Evolutionary conservation across 2,113 vertebrate genomes (phyloP), one percentile per base, ranked within the genome.

Genomic region (Zapus hudsonius): DNA sequence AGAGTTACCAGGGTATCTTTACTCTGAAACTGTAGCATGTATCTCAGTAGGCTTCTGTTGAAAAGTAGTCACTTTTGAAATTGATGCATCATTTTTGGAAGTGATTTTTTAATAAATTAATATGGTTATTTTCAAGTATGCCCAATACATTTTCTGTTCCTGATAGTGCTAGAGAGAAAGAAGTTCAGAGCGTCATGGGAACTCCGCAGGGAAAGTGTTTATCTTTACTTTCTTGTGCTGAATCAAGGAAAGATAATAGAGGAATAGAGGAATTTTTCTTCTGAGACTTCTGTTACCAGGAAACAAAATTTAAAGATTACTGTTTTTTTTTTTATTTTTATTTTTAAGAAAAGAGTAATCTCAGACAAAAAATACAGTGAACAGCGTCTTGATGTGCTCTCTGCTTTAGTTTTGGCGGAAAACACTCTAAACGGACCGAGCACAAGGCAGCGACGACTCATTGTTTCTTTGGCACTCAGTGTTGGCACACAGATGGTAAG

Each of bases 301-400:
- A 95, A 92, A 64, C 73, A 73, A 93, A 84, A 64, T 36, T 93
- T 38, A 44, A 94, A 29, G 4, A 93, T 93, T 95, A 83, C 72
- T 95, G 64, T 96, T 94, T 64, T n/a, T 15, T 76, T 84, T 95
- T 52, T 52, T 13, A 15, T 52, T 52, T 97, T 95, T 94, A 23
- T 88, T 57, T 81, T 92, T 83, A 97, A 99, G 99, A 99, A 99
- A 99, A 98, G 99, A 91, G 99, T 99, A 7, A 98, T 99, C 97
- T 99, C 99, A n/a, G 99, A 99, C 96, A 99, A 99, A 97, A 99
- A 99, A 97, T 99, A 99, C 95, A 99, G 99, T 12, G 99, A 99
- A 95, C 99, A 99, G 95, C 98, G 99, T 59, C 98, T 99, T 97
- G 99, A 99, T 87, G 99, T 99, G 42, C 98, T 99, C 23, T 99